These are phyloP conservation scores for Alaudala cheleensis DNA, from an alignment of 2,113 vertebrate species.

Conservation along the genomic window DNA sequence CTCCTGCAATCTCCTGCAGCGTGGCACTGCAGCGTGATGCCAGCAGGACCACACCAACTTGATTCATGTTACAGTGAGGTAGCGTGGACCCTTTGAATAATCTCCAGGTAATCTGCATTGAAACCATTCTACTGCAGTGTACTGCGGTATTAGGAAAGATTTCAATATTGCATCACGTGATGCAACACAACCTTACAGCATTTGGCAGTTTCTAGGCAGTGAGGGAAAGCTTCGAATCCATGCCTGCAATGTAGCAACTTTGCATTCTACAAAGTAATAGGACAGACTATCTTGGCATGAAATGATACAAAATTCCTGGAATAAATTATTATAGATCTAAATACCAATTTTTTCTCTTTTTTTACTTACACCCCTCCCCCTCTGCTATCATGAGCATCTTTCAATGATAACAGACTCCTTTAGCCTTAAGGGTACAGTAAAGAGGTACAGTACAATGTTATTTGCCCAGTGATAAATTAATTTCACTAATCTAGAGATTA, in stretches of 20 bases:
- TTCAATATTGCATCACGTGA: not conserved
- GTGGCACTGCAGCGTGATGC: not conserved
- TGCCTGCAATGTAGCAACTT: not conserved
- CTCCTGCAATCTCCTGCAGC: not conserved
- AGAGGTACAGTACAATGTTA: not conserved
- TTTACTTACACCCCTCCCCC: not conserved
- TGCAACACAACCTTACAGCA: not conserved
- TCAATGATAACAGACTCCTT: not conserved
- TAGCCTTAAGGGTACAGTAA: not conserved
- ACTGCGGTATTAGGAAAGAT: constrained; percentile 55
- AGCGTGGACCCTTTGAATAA: not conserved
- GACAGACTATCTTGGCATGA: not conserved
- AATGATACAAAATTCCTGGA: not conserved
- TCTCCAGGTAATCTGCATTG: constrained; percentile 21
- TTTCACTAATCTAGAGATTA: not conserved
- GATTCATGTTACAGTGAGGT: not conserved
- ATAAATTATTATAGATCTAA: not conserved
- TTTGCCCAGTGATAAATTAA: not conserved
- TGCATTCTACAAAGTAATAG: not conserved
- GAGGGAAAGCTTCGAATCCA: not conserved
- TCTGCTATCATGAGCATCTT: not conserved
- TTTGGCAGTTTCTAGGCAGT: not conserved
- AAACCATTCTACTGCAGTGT: constrained; percentile 60
- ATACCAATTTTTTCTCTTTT: not conserved
- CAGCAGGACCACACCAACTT: not conserved